Conservation (phyloP, 2,888 invertebrate genomes). For the Agonopterix subpropinquella region DNA sequence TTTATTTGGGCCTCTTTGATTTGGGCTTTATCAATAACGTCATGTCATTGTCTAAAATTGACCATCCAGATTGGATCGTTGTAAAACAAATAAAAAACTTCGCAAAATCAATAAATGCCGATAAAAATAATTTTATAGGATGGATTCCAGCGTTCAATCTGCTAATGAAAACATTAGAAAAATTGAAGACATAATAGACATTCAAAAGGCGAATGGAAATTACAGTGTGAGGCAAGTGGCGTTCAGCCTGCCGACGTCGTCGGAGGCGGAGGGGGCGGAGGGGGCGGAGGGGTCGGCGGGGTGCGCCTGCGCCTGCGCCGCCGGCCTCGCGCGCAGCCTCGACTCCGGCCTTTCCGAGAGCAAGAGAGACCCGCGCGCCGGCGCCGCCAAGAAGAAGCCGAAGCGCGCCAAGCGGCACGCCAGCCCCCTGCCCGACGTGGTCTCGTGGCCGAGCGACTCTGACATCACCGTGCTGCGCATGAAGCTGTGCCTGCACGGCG, state of each 20-base stretch:
- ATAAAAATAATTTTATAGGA: slow-evolving; percentile 13
- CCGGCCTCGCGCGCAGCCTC: slow-evolving; percentile 2
- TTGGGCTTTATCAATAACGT: too few relatives aligned
- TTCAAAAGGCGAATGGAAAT: slow-evolving; percentile 59
- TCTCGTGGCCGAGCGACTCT: slow-evolving; percentile 75
- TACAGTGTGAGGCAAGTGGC: slow-evolving; percentile 44
- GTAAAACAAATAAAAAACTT: slow-evolving; percentile 27
- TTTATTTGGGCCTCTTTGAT: too few relatives aligned
- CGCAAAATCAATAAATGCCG: slow-evolving; percentile 28
- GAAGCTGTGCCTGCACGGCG: slow-evolving; percentile 27
- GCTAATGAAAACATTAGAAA: slow-evolving; percentile 43
- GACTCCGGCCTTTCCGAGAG: slow-evolving; percentile 10
- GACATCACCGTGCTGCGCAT: slow-evolving; percentile 76
- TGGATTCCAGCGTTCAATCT: slow-evolving; percentile 33
- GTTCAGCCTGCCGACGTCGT: background rate
- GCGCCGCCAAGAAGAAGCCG: slow-evolving; percentile 39
- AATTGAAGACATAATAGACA: slow-evolving; percentile 65
- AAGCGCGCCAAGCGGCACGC: slow-evolving; percentile 32
- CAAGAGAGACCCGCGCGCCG: slow-evolving; percentile 21
- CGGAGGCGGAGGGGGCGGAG: background rate
- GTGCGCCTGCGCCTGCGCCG: background rate
- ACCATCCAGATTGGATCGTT: slow-evolving; percentile 29
- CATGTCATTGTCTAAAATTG: slow-evolving; percentile 23
- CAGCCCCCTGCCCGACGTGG: slow-evolving; percentile 40
- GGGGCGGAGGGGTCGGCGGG: background rate